These are phyloP conservation scores for Ennomos quercinarius DNA, from an alignment of 2,888 invertebrate genomes.

Conservation along the genomic window DNA sequence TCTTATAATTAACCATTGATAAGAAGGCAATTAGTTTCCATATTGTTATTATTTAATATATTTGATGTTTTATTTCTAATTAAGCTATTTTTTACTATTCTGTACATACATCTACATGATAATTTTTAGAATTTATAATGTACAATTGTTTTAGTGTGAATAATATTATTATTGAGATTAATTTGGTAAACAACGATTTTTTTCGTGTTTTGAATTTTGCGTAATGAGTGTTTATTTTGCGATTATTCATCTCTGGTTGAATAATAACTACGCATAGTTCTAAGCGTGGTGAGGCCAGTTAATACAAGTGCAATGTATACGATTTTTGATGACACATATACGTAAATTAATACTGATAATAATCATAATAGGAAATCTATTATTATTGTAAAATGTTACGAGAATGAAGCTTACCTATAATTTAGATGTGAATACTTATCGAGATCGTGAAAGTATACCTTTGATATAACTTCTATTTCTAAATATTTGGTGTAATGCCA, in stretches of 20 bases:
- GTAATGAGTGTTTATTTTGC: slow-evolving; percentile 70
- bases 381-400: slow-evolving; percentile 79
- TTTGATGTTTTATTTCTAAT: slow-evolving; percentile 84
- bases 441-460: slow-evolving; percentile 63
- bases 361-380: slow-evolving; percentile 78
- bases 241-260: slow-evolving; percentile 64
- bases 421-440: slow-evolving; percentile 63
- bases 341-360: slow-evolving; percentile 81
- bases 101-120: slow-evolving; percentile 79
- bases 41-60: slow-evolving; percentile 86
- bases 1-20: slow-evolving; percentile 86
- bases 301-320: slow-evolving; percentile 85
- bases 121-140: slow-evolving; percentile 81
- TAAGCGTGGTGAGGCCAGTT: slow-evolving; percentile 82
- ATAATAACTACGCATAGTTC: slow-evolving; percentile 50
- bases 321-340: slow-evolving; percentile 84
- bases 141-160: slow-evolving; percentile 86
- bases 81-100: slow-evolving; percentile 80
- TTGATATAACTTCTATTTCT: slow-evolving; percentile 67
- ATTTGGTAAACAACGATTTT: slow-evolving; percentile 70
- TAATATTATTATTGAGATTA: slow-evolving; percentile 81
- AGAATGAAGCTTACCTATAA: slow-evolving; percentile 74
- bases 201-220: slow-evolving; percentile 64
- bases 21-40: slow-evolving; percentile 85
- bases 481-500: slow-evolving; percentile 64